These are phyloP conservation scores for Drosophila truncata DNA, from an alignment of 1,140 invertebrate genomes.

Conservation along the genomic window DNA sequence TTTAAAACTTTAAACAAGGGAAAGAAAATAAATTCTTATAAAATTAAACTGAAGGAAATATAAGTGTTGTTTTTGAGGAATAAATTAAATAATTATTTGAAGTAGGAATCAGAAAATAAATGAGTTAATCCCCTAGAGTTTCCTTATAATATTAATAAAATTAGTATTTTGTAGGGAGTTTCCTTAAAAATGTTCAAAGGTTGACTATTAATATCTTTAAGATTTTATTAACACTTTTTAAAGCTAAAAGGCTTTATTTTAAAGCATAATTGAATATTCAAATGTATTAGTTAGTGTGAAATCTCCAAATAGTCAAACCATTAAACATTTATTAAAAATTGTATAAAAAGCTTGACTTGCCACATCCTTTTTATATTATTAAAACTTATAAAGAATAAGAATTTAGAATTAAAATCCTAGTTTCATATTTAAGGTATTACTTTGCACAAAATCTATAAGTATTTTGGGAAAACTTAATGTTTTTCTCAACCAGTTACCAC, in stretches of 20 bases:
- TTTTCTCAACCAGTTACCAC: not conserved
- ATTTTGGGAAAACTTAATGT: not conserved
- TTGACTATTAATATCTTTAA: not conserved
- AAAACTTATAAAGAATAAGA: too few relatives aligned
- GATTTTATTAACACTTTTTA: not conserved
- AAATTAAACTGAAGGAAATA: not conserved
- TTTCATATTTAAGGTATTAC: not conserved
- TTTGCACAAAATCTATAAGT: not conserved
- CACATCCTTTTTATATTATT: too few relatives aligned
- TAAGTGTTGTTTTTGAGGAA: not conserved
- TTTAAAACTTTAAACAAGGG: not conserved
- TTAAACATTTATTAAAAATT: too few relatives aligned
- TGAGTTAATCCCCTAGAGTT: not conserved
- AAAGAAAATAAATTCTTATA: not conserved
- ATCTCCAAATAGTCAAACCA: too few relatives aligned
- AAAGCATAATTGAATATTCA: too few relatives aligned
- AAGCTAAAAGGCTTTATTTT: not conserved
- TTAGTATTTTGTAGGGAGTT: not conserved
- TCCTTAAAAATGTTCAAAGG: too few relatives aligned
- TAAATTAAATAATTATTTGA: not conserved
- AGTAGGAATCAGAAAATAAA: not conserved
- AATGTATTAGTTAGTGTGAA: too few relatives aligned
- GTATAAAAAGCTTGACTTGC: too few relatives aligned
- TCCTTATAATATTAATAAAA: not conserved
- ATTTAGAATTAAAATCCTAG: not conserved